Evolutionary conservation across 2,888 invertebrate species (phyloP).

Genomic region (Epicampocera succincta): DNA sequence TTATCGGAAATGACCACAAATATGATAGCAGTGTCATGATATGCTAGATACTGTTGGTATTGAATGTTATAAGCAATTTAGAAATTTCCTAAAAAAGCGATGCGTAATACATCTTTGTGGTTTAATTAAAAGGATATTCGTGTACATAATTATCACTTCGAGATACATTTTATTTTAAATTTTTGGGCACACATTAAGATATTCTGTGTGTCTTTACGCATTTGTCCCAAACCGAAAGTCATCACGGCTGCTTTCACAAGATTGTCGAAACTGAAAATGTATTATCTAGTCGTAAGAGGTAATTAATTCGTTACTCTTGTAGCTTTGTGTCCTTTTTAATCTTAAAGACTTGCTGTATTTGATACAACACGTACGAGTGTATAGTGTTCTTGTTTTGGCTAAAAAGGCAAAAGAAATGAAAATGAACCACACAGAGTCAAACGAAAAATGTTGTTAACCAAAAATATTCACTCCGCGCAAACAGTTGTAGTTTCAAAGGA

Average conservation of each 20-base stretch:
- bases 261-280: conserved; percentile 2
- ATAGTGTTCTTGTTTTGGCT: neutral
- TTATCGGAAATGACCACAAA: conserved; percentile 71
- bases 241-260: conserved; percentile 15
- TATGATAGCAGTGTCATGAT: conserved; percentile 70
- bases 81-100: conserved; percentile 25
- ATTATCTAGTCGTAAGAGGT: conserved; percentile 59
- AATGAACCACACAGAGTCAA: conserved; percentile 20
- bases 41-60: conserved; percentile 40
- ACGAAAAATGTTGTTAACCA: neutral
- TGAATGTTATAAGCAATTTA: conserved; percentile 49
- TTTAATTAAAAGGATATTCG: conserved; percentile 80
- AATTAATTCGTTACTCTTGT: conserved; percentile 67
- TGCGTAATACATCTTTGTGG: conserved; percentile 72
- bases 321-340: conserved; percentile 70
- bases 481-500: conserved; percentile 9
- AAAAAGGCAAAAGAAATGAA: neutral
- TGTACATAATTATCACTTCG: conserved; percentile 72
- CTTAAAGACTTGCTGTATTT: conserved; percentile 76
- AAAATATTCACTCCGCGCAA: conserved; percentile 8
- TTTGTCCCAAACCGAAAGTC: conserved; percentile 31
- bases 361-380: conserved; percentile 25
- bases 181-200: neutral
- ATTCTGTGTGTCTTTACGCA: conserved; percentile 6
- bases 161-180: conserved; percentile 48